Evolutionary conservation across 2,797 vertebrate species (phyloP).

Genomic region (Cephalopachus bancanus): DNA sequence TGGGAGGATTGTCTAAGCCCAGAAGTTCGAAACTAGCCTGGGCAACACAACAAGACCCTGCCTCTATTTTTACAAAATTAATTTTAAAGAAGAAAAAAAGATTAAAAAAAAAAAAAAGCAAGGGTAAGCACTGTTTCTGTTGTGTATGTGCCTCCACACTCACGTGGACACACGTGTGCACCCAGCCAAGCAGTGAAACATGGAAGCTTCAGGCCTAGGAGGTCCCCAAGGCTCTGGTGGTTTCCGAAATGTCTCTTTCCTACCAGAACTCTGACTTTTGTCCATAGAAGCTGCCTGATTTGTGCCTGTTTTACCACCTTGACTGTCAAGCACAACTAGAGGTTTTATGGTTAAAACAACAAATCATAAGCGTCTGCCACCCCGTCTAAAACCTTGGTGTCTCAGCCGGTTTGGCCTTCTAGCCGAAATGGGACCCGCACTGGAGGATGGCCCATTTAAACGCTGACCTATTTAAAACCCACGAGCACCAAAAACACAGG

Average conservation of each 20-base stretch:
- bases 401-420: constrained; percentile 67
- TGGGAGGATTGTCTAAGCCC: too few species aligned
- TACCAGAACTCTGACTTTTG: neutral
- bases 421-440: constrained; percentile 73
- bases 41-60: too few species aligned
- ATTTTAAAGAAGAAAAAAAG: too few species aligned
- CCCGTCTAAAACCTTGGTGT: neutral
- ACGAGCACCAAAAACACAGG: constrained; percentile 65
- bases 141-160: neutral
- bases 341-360: constrained; percentile 30
- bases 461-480: constrained; percentile 84
- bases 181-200: neutral
- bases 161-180: neutral
- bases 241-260: constrained; percentile 23
- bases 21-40: too few species aligned
- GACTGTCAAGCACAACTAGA: constrained; percentile 14
- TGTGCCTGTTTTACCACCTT: constrained; percentile 14
- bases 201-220: constrained; percentile 6
- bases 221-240: neutral
- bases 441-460: constrained; percentile 82
- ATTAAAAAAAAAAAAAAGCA: neutral
- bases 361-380: neutral
- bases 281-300: neutral
- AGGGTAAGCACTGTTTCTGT: constrained; percentile 7
- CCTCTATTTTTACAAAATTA: too few species aligned